Percentiles rank a stretch among this genome's conserved stretches.
These are phyloP conservation scores for Ormyrus pomaceus DNA, from an alignment of 2,888 invertebrate species.

Conservation along the genomic window DNA sequence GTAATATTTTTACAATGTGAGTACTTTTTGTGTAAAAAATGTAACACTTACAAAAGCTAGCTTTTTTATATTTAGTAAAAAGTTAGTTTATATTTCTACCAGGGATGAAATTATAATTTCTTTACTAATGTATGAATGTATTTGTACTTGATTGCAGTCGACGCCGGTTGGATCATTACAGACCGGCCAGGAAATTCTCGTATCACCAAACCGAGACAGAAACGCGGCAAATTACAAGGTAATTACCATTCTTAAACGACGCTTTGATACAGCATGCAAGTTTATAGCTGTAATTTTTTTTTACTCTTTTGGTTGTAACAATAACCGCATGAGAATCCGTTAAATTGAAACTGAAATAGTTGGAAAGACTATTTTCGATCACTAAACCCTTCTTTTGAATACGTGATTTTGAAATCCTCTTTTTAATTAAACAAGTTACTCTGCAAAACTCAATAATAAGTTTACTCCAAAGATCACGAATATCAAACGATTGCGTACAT, in stretches of 20 bases:
- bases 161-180: conserved; percentile 95
- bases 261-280: conserved; percentile 64
- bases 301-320: conserved; percentile 62
- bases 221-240: conserved; percentile 90
- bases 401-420: conserved; percentile 25
- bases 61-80: no score
- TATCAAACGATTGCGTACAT: conserved; percentile 48
- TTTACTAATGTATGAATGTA: conserved; percentile 10
- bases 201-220: conserved; percentile 92
- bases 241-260: conserved; percentile 59
- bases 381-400: conserved; percentile 41
- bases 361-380: conserved; percentile 36
- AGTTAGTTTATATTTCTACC: no score
- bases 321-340: conserved; percentile 69
- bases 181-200: conserved; percentile 93
- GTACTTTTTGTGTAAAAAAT: no score
- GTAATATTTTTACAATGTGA: no score
- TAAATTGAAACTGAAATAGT: conserved; percentile 43
- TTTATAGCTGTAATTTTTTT: conserved; percentile 61
- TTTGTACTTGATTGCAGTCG: conserved; percentile 81
- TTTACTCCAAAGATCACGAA: conserved; percentile 29
- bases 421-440: not conserved
- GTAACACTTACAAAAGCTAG: no score
- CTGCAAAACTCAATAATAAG: conserved; percentile 13
- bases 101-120: not conserved